A percentile compares a stretch with the other conserved stretches of the same genome.
These are phyloP conservation scores for Drosophila anceps DNA, from an alignment of 2,888 invertebrate species.

Conservation along the genomic window DNA sequence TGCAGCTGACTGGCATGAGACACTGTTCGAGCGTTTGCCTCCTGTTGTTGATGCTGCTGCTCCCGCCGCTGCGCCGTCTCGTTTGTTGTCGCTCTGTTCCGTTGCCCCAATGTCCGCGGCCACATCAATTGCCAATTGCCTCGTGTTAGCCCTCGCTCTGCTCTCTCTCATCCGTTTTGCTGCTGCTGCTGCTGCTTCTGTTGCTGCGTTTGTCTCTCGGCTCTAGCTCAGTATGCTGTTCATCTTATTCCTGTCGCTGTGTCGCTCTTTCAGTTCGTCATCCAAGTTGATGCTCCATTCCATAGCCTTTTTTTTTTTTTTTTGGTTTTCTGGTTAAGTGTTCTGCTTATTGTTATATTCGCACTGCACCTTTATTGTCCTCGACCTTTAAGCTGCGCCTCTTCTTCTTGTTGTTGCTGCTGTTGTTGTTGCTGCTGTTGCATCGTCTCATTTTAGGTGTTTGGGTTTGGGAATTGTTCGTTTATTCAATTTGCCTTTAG, in stretches of 20 bases:
- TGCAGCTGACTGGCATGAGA: conserved; percentile 12
- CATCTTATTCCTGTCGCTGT: conserved; percentile 18
- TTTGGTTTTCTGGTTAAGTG: conserved; percentile 10
- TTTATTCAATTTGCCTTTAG: conserved; percentile 39
- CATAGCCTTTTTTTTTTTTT: conserved; percentile 37
- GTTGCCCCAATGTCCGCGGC: conserved; percentile 39
- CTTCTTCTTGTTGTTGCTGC: conserved; percentile 3
- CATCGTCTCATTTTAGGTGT: conserved; percentile 62
- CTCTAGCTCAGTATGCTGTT: conserved; percentile 32
- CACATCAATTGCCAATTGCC: conserved; percentile 44
- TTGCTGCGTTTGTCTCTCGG: conserved; percentile 14
- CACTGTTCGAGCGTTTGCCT: conserved; percentile 4
- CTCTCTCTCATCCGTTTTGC: conserved; percentile 24
- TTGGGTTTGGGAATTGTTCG: conserved; percentile 32
- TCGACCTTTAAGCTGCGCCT: conserved; percentile 48
- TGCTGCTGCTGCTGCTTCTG: too few species aligned
- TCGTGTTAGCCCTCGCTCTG: conserved; percentile 7
- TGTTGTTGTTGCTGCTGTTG: conserved; percentile 43
- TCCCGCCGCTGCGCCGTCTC: conserved; percentile 18
- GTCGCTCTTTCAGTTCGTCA: conserved; percentile 46
- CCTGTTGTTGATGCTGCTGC: conserved; percentile 4
- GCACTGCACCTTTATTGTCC: conserved; percentile 45
- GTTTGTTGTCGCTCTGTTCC: conserved; percentile 27
- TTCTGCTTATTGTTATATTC: conserved; percentile 37
- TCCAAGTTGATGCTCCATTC: conserved; percentile 66